These are phyloP conservation scores for Trinectes maculatus DNA, from an alignment of 2,113 vertebrate genomes.

Conservation along the genomic window DNA sequence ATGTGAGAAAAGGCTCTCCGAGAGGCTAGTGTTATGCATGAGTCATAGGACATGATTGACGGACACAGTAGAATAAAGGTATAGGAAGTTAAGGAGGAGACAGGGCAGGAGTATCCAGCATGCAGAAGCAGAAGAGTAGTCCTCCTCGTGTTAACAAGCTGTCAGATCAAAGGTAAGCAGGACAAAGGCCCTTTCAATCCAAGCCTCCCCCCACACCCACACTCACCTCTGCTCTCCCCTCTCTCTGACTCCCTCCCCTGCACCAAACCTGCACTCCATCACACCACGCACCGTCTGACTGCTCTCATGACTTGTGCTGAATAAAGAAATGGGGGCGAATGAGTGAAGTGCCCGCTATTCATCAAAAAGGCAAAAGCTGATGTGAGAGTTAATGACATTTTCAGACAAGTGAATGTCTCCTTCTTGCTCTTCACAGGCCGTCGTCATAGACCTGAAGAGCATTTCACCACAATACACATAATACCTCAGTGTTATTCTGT, in stretches of 20 bases:
- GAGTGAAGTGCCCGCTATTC: not conserved
- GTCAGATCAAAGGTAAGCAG: conserved; percentile 64
- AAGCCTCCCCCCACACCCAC: not conserved
- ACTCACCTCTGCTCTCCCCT: conserved; percentile 30
- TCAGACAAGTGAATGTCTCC: not conserved
- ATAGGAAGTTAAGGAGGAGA: conserved; percentile 19
- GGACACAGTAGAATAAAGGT: not conserved
- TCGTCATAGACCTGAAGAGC: not conserved
- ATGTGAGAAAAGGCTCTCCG: too few relatives aligned
- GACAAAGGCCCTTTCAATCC: conserved; percentile 36
- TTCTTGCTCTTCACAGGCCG: not conserved
- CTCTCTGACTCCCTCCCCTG: conserved; percentile 12
- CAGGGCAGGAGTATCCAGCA: conserved; percentile 3
- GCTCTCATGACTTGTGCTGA: conserved; percentile 7
- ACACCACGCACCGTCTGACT: conserved; percentile 9
- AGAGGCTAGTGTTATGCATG: not conserved
- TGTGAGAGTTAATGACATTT: not conserved
- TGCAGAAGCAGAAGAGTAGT: conserved; percentile 20
- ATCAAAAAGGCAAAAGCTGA: conserved; percentile 13
- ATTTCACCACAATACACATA: not conserved
- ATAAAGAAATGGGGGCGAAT: conserved; percentile 14
- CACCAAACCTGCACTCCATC: conserved; percentile 6
- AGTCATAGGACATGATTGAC: conserved; percentile 8
- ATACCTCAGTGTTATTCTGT: too few relatives aligned
- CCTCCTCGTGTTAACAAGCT: conserved; percentile 58